Evolutionary conservation across 2,888 invertebrate species (phyloP).

Genomic region (Caenorhabditis angaria): DNA sequence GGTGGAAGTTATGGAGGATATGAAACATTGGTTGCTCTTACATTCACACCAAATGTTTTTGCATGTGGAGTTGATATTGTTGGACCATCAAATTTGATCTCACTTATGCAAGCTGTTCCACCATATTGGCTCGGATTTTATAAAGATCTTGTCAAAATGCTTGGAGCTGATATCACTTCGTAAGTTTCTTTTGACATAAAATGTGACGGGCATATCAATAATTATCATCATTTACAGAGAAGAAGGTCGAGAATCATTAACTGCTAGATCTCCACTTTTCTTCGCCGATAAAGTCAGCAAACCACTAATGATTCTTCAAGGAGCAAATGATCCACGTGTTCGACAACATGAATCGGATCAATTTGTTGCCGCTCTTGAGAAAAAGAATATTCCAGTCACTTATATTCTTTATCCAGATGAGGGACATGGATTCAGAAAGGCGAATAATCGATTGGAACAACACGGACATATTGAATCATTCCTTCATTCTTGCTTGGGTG

Average conservation of each 20-base stretch:
- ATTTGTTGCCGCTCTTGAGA: conserved; percentile 67
- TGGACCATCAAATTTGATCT: conserved; percentile 69
- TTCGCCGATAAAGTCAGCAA: conserved; percentile 67
- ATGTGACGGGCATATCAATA: no score
- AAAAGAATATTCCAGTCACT: conserved; percentile 68
- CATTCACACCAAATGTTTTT: conserved; percentile 70
- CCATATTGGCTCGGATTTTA: conserved; percentile 71
- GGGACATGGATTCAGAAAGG: conserved; percentile 68
- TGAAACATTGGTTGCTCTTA: conserved; percentile 70
- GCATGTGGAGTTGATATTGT: conserved; percentile 72
- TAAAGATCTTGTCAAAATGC: conserved; percentile 67
- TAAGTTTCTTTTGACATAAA: no score
- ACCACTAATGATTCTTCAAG: conserved; percentile 71
- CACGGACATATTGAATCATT: conserved; percentile 70
- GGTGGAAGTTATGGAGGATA: conserved; percentile 71
- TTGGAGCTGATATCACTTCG: conserved; percentile 58
- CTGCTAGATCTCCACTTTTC: conserved; percentile 68
- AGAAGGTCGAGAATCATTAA: conserved; percentile 63
- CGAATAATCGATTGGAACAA: conserved; percentile 60
- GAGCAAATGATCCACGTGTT: conserved; percentile 71
- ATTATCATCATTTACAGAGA: conserved; percentile 17
- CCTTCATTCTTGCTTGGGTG: conserved; percentile 64
- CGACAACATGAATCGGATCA: conserved; percentile 70
- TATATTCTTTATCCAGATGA: conserved; percentile 70
- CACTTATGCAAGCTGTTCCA: conserved; percentile 69